These are phyloP conservation scores for Tethea ocularis DNA, from an alignment of 2,888 invertebrate genomes.

Conservation along the genomic window DNA sequence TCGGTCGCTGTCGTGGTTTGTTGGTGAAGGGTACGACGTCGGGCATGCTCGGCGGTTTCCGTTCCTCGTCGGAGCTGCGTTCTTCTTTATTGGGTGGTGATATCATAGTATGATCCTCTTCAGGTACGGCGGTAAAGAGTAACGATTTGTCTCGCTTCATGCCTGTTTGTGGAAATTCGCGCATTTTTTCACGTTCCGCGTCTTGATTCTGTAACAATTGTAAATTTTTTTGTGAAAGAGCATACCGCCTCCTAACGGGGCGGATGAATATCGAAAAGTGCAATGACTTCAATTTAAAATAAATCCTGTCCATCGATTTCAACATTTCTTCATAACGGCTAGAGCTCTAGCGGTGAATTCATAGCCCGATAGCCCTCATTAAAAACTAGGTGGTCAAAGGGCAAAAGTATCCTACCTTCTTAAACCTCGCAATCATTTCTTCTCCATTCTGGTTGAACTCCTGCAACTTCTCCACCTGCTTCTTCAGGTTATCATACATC, in stretches of 20 bases:
- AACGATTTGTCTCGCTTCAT: conserved; percentile 92
- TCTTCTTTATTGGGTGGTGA: conserved; percentile 71
- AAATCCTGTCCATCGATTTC: too few species aligned
- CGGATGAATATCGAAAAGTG: too few species aligned
- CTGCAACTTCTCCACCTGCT: conserved; percentile 58
- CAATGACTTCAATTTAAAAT: too few species aligned
- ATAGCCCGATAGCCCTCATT: too few species aligned
- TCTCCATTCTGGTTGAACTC: conserved; percentile 72
- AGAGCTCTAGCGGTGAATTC: too few species aligned
- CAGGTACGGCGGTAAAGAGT: conserved; percentile 92
- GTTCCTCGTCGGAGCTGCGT: conserved; percentile 34
- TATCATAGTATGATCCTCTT: conserved; percentile 86
- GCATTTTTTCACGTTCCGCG: conserved; percentile 72
- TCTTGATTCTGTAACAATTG: conserved; percentile 65
- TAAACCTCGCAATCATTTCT: conserved; percentile 70
- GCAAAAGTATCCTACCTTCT: conserved; percentile 54
- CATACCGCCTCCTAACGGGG: too few species aligned
- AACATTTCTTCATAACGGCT: too few species aligned
- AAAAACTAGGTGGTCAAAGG: too few species aligned
- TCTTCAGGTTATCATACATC: conserved; percentile 82
- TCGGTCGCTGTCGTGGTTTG: conserved; percentile 80
- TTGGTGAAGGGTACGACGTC: conserved; percentile 81
- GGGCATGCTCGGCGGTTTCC: conserved; percentile 68
- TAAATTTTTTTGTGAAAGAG: neutral
- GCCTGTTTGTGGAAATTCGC: conserved; percentile 76